Evolutionary conservation across 2,888 invertebrate species (phyloP), one percentile per base, ranked within the genome.

Genomic region (Gortyna flavago): DNA sequence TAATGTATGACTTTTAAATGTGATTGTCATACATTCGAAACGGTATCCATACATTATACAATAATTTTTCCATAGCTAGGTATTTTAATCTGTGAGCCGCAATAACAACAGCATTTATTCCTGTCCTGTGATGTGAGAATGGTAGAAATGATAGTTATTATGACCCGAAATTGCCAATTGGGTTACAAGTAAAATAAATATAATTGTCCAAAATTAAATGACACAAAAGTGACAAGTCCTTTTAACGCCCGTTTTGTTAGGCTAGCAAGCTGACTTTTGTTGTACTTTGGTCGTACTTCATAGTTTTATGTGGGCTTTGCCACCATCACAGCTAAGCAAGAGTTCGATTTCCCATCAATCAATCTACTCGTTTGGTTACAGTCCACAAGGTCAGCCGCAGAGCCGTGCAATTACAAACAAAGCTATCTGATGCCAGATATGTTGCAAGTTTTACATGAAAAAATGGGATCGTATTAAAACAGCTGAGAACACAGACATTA

Each of bases 81-180:
- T 29, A 41, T 44, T 67, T 35, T 13, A 67, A 3, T 67, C n/a
- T 16, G 38, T 16, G 21, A 75, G 16, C 18, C 32, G 7, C 32
- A 16, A 77, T 16, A 41, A 35, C 41, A 68, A 65, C 38, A 75
- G 54, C 21, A 35, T n/a, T 44, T 9, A 32, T 54, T 41, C n/a
- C 13, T 25, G 48, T n/a, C 29, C 25, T 32, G 25, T 32, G 67
- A 38, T 79, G 44, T 68, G 32, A 75, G 0, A 48, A 59, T 84
- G 81, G 21, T 66, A 70, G 72, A 65, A 72, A 84, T 79, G 73
- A 61, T 67, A 57, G 2, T 51, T 66, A 71, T n/a, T 48, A 67
- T 67, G 61, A 70, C n/a, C 16, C 29, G 32, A 57, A 18, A 66
- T 69, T 66, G 75, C 84, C 84, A 86, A 86, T 86, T 73, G 25